Evolutionary conservation across 1,140 invertebrate species (phyloP).

Genomic region (Drosophila varians): DNA sequence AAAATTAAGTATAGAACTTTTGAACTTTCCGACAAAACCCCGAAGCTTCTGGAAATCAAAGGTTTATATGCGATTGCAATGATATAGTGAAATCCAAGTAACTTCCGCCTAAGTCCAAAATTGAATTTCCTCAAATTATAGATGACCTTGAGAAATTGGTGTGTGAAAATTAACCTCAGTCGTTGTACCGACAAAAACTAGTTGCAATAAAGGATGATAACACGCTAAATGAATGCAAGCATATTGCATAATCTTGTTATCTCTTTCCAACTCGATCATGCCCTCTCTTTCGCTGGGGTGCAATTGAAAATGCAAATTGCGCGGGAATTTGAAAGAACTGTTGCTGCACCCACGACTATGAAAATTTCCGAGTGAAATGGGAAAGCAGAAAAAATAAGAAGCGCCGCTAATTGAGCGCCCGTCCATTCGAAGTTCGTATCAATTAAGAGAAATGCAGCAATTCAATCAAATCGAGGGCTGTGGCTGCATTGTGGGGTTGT

Average conservation of each 20-base stretch:
- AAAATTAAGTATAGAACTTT: not conserved
- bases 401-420: slow-evolving; percentile 65
- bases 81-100: too few relatives aligned
- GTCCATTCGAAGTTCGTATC: slow-evolving; percentile 77
- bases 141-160: slow-evolving; percentile 74
- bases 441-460: slow-evolving; percentile 73
- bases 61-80: not conserved
- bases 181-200: slow-evolving; percentile 62
- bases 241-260: slow-evolving; percentile 66
- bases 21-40: not conserved
- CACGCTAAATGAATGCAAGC: slow-evolving; percentile 60
- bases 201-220: slow-evolving; percentile 60
- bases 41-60: not conserved
- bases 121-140: slow-evolving; percentile 39
- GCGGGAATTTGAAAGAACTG: slow-evolving; percentile 56
- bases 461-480: slow-evolving; percentile 59
- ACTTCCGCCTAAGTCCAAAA: slow-evolving; percentile 10
- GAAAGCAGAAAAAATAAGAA: slow-evolving; percentile 37
- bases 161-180: slow-evolving; percentile 77
- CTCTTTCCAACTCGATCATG: slow-evolving; percentile 8
- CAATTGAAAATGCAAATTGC: slow-evolving; percentile 70
- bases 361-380: slow-evolving; percentile 56
- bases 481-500: not conserved
- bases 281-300: slow-evolving; percentile 12
- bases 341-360: slow-evolving; percentile 54